Evolutionary conservation across 2,113 vertebrate genomes (phyloP), one percentile per base, ranked within the genome.

Genomic region (Oncorhynchus masou): DNA sequence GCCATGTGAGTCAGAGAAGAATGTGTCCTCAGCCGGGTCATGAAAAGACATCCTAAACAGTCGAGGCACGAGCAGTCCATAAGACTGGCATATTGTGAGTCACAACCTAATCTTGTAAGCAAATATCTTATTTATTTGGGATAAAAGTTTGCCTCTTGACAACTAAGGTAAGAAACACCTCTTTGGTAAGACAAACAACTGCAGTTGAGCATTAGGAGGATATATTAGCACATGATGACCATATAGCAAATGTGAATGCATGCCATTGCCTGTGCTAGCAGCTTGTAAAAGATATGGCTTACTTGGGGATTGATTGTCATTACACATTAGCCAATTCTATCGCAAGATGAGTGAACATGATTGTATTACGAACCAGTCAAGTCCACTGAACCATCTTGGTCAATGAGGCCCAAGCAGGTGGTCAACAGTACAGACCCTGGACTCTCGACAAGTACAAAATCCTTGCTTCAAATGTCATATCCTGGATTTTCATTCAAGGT

Each of bases 151-250:
- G 76, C 86, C 77, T 78, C 75, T 80, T 80, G 83, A 88, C 86
- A 90, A 91, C 83, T 82, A 85, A 79, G 80, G 76, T 84, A 54
- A 19, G 12, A 54, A 54, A 54, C 70, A 54, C 73, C 78, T 77
- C 29, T 54, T 69, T 27, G 54, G 51, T 48, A 74, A 75, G 67
- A 39, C 2, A 74, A 25, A 73, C 24, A 64, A 27, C 7, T 34
- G 16, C 51, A 15, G 16, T 25, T 34, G 5, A 31, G 65, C 29
- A 19, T 68, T 67, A 67, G 74, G 74, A 48, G 78, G 74, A 20
- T n/a, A 48, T 34, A 76, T 77, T 76, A 88, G 81, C 86, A 90
- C 87, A 89, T 86, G 79, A 81, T 84, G 78, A 87, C 68, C 81
- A 75, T 67, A 76, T 67, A 78, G 82, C 75, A 81, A 24, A 64